Base-by-base conservation (phyloP, 2,797 vertebrate genomes). In the Artibeus jamaicensis region DNA sequence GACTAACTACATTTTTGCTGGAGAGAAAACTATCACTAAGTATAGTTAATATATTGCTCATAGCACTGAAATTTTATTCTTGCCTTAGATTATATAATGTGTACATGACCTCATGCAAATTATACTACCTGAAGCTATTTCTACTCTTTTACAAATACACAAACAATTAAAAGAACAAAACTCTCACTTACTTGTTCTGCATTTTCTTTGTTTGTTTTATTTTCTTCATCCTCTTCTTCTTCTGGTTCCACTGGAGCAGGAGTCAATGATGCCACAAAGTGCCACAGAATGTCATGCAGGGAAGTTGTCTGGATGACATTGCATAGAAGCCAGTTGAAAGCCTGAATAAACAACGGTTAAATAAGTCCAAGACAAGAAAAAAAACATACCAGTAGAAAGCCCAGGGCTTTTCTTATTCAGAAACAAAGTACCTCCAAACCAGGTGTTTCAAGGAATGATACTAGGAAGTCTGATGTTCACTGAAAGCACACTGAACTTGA, bases 251-350 rank as follows among this genome's bases (percentile, higher is more conserved):
- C 98, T 44, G 99, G 99, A 34, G 99, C 99, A 65, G 99, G 99
- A 19, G 99, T 99, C 67, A 99, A 98, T 85, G 99, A 99, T 76
- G 99, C 99, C 98, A 99, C 99, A 98, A 99, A 99, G 98, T 99
- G 99, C 99, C 99, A 99, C 3, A 99, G 99, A 97, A 99, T 99
- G 97, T 99, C 99, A 96, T 99, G 99, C 94, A 99, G 99, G 76
- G 99, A 99, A 22, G 99, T 99, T 90, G 99, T 99, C 94, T 99
- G 99, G 98, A 99, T 99, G 97, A 99, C 99, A n/a, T 99, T 99
- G 97, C 99, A 99, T 68, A 99, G 99, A 89, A 99, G 99, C 99
- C 99, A 99, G 98, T 99, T 99, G 98, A 99, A 99, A 21, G 99
- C 99, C 99, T 99, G 97, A 96, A 97, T 21, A 93, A 92, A 95